Percentiles rank a stretch among this genome's conserved stretches.
Conservation (phyloP, 2,888 invertebrate genomes). For the Archaeoteleia sp. region DNA sequence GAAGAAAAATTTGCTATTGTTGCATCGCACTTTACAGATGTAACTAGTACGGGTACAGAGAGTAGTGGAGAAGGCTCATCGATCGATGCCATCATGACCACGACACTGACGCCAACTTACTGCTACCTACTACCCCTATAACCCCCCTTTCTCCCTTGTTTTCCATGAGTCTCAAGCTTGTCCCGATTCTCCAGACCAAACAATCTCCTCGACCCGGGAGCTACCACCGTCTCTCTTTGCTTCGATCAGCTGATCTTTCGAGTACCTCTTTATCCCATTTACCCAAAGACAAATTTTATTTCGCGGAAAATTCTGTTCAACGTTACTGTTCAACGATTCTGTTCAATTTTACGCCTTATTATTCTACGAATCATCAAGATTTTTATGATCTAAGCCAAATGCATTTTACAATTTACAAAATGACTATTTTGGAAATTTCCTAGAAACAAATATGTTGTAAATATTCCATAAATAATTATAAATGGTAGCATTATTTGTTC, state of each 20-base stretch:
- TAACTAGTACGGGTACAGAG: conserved; percentile 44
- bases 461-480: no score
- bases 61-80: conserved; percentile 53
- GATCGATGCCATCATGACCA: conserved; percentile 61
- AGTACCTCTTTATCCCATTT: conserved; percentile 29
- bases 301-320: no score
- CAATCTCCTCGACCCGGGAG: conserved; percentile 45
- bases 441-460: no score
- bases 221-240: conserved; percentile 40
- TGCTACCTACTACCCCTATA: conserved; percentile 47
- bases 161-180: conserved; percentile 47
- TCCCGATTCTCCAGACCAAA: conserved; percentile 47
- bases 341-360: conserved; percentile 5
- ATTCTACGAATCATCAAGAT: background rate
- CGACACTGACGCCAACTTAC: conserved; percentile 54
- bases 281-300: conserved; percentile 10
- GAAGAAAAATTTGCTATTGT: conserved; percentile 30
- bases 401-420: no score
- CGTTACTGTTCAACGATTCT: no score
- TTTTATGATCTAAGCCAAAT: background rate
- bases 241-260: conserved; percentile 50
- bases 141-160: conserved; percentile 35
- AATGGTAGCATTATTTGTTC: no score
- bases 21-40: conserved; percentile 44
- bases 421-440: no score